Evolutionary conservation across 2,113 vertebrate genomes (phyloP).

Genomic region (Thymallus thymallus): DNA sequence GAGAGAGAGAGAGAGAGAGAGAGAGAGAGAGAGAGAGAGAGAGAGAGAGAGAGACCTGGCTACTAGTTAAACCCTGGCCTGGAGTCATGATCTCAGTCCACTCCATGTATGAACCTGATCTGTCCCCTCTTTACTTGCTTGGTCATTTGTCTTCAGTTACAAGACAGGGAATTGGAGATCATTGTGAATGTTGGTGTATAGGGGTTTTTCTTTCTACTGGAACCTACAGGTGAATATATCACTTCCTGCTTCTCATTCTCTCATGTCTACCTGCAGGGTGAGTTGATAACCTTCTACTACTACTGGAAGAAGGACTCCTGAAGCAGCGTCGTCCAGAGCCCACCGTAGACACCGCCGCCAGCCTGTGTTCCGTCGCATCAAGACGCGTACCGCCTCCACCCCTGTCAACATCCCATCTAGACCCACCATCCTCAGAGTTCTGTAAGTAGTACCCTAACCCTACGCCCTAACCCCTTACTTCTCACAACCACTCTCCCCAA

Average conservation of each 20-base stretch:
- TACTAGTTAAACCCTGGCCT: slow-evolving; percentile 63
- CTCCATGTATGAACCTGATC: slow-evolving; percentile 11
- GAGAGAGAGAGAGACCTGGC: too few relatives aligned
- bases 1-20: too few relatives aligned
- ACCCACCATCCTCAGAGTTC: slow-evolving; percentile 96
- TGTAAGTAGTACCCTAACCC: slow-evolving; percentile 73
- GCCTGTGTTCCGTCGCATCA: slow-evolving; percentile 97
- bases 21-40: too few relatives aligned
- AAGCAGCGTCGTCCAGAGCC: slow-evolving; percentile 94
- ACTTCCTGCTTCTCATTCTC: background rate
- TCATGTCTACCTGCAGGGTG: slow-evolving; percentile 78
- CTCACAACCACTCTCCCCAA: too few relatives aligned
- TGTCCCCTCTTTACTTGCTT: background rate
- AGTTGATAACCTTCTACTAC: slow-evolving; percentile 98
- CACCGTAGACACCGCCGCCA: slow-evolving; percentile 95
- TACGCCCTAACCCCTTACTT: too few relatives aligned
- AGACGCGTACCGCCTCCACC: slow-evolving; percentile 95
- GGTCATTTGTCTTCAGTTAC: too few relatives aligned
- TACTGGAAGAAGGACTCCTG: slow-evolving; percentile 99
- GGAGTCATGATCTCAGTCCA: slow-evolving; percentile 58
- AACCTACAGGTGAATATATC: background rate
- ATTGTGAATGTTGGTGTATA: too few relatives aligned
- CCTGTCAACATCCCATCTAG: slow-evolving; percentile 95
- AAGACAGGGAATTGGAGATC: too few relatives aligned
- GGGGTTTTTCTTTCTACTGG: too few relatives aligned